phyloP scores from a whole-genome alignment of 2,113 vertebrate species.

The Tetrax tetrax region DNA sequence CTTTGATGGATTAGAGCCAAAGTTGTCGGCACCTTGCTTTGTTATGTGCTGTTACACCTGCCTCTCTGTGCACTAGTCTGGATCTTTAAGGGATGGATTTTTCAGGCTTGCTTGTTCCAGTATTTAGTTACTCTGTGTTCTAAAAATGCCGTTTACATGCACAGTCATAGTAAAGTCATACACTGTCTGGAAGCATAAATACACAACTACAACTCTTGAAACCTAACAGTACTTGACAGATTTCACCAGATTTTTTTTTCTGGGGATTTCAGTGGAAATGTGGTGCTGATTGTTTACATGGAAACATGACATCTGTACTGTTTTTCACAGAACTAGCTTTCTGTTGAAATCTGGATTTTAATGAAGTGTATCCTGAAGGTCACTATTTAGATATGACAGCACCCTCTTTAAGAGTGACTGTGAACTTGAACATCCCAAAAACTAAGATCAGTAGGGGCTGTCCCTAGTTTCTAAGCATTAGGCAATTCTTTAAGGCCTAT shows the following conservation, averaged over 20 bases:
- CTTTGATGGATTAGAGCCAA: conserved; percentile 62
- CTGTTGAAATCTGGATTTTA: not conserved
- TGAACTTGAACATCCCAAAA: not conserved
- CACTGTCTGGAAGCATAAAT: not conserved
- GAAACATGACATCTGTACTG: rapidly evolving
- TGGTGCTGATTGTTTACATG: not conserved
- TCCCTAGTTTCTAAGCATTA: not conserved
- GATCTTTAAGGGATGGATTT: not conserved
- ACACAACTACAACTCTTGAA: not conserved
- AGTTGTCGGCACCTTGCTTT: conserved; percentile 65
- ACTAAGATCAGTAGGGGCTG: not conserved
- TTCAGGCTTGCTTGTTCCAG: not conserved
- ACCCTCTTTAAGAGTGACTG: not conserved
- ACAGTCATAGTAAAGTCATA: not conserved
- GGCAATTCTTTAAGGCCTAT: not conserved
- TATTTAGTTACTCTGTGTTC: not conserved
- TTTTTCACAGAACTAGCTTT: not conserved
- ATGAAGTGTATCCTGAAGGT: not conserved
- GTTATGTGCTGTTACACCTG: conserved; percentile 50
- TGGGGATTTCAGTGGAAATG: not conserved
- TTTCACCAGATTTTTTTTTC: not conserved
- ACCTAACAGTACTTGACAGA: not conserved
- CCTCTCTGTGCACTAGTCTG: not conserved
- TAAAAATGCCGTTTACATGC: not conserved
- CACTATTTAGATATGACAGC: not conserved